phyloP scores from a whole-genome alignment of 1,140 invertebrate species.

The Portunus trituberculatus region DNA sequence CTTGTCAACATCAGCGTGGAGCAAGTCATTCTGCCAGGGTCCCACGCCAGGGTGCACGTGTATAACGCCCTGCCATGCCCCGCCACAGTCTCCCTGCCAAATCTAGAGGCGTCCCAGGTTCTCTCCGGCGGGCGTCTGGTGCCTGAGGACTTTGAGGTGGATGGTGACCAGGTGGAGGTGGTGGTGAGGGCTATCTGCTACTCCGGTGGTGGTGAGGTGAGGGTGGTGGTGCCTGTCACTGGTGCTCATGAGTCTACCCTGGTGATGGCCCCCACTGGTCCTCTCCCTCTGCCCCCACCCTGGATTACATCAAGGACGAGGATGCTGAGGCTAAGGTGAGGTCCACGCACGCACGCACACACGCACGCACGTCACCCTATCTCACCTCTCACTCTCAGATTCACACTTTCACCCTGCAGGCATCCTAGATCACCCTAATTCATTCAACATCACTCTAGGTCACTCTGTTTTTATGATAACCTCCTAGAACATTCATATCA shows the following conservation, averaged over 20 bases:
- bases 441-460: no score
- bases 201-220: neutral
- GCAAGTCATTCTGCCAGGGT: constrained; percentile 41
- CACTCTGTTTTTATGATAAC: no score
- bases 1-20: constrained; percentile 85
- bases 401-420: no score
- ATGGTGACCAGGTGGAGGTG: neutral
- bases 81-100: neutral
- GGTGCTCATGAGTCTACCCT: constrained; percentile 65
- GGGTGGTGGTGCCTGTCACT: constrained; percentile 41
- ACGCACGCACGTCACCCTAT: no score
- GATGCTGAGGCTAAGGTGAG: constrained; percentile 76
- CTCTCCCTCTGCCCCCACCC: constrained; percentile 54
- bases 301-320: constrained; percentile 75
- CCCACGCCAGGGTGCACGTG: constrained; percentile 51
- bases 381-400: neutral
- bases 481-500: no score
- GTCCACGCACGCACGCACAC: no score
- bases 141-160: neutral
- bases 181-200: neutral
- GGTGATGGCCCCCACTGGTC: constrained; percentile 33
- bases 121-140: neutral
- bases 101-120: neutral
- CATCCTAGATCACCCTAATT: no score
- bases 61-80: constrained; percentile 59